phyloP scores from a whole-genome alignment of 1,140 invertebrate genomes.

The Palaemon carinicauda region DNA sequence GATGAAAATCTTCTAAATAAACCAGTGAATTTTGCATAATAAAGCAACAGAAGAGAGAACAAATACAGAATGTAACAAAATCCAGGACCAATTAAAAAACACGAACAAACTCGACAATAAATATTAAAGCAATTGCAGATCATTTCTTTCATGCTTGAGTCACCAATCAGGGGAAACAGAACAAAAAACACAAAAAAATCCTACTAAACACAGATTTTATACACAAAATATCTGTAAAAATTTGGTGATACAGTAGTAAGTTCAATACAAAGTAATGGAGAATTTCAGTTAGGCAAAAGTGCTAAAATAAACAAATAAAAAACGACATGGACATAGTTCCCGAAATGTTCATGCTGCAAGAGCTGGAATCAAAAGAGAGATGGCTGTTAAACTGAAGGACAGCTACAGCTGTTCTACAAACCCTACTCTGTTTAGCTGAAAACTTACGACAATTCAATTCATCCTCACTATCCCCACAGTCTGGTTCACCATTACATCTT shows the following conservation, averaged over 20 bases:
- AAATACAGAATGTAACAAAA: no score
- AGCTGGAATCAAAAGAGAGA: neutral
- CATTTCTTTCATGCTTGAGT: no score
- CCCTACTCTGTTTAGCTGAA: neutral
- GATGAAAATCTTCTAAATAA: no score
- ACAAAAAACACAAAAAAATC: no score
- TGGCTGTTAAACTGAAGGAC: neutral
- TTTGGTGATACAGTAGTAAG: neutral
- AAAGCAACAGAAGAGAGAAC: no score
- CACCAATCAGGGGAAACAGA: no score
- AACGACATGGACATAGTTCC: neutral
- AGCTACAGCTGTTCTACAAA: neutral
- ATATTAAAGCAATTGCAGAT: no score
- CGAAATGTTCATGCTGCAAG: neutral
- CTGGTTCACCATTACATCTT: neutral
- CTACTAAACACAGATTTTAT: no score
- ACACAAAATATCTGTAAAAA: neutral
- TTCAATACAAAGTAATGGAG: neutral
- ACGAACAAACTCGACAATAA: no score
- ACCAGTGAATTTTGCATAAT: no score
- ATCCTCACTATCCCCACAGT: conserved; percentile 25
- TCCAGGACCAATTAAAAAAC: no score
- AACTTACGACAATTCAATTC: conserved; percentile 29
- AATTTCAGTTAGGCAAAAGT: neutral
- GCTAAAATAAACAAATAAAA: neutral